These are phyloP conservation scores for Sandelia bainsii DNA, from an alignment of 2,797 vertebrate species.

Conservation along the genomic window DNA sequence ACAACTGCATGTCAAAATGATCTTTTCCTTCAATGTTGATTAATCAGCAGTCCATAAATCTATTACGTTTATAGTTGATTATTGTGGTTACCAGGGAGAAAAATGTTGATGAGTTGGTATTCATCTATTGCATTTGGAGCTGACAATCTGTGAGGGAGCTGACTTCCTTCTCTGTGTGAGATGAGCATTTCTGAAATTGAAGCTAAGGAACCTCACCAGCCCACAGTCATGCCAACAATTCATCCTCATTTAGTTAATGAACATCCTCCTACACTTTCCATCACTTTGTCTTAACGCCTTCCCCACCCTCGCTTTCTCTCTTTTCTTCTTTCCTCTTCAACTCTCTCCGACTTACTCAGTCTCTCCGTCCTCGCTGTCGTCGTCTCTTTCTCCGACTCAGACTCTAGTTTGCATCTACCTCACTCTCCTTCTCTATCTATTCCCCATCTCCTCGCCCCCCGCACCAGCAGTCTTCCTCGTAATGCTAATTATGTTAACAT, in stretches of 20 bases:
- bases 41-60: background rate
- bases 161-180: slow-evolving; percentile 64
- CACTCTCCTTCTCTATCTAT: slow-evolving; percentile 14
- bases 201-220: slow-evolving; percentile 69
- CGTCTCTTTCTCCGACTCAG: slow-evolving; percentile 29
- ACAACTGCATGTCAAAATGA: background rate
- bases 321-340: slow-evolving; percentile 34
- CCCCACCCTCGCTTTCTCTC: slow-evolving; percentile 37
- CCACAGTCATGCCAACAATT: slow-evolving; percentile 74
- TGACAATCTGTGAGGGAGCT: slow-evolving; percentile 67
- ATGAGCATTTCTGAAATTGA: slow-evolving; percentile 66
- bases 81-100: slow-evolving; percentile 37
- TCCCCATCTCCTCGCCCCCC: slow-evolving; percentile 19
- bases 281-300: slow-evolving; percentile 44
- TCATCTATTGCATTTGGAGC: slow-evolving; percentile 55
- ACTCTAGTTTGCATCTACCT: slow-evolving; percentile 15
- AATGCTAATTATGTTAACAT: slow-evolving; percentile 79
- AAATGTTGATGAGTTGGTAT: slow-evolving; percentile 62
- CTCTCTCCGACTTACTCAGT: slow-evolving; percentile 41
- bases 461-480: slow-evolving; percentile 49
- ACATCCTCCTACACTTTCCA: slow-evolving; percentile 70
- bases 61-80: slow-evolving; percentile 13
- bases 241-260: slow-evolving; percentile 81
- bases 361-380: slow-evolving; percentile 41
- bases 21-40: background rate